Base-by-base conservation (phyloP, 92 coral and sea anemone species). In the Muricea muricata region DNA sequence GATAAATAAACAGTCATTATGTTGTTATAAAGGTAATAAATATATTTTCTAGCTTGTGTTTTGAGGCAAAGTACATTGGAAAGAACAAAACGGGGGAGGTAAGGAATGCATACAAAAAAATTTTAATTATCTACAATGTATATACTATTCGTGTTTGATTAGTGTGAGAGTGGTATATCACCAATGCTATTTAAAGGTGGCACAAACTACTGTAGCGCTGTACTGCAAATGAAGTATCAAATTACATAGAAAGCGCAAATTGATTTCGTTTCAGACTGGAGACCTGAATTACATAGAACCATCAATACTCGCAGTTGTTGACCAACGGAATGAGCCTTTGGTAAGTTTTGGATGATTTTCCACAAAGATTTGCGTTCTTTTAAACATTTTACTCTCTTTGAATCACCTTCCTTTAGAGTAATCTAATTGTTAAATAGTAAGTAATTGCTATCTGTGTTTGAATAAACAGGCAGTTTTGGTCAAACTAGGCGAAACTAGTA, bases 21-120 rank as follows among this genome's bases (percentile, higher is more conserved):
- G 9, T 28, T n/a, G n/a, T n/a, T n/a, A 21, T 37, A 37, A 37
- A 37, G 42, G 9, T 4, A 4, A 37, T 37, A 37, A 9, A 58
- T 58, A 0, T 58, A 23, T 71, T 39, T 75, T 55, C 7, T 39
- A 78, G 83, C 17, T 13, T 78, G 54, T 78, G 70, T 58, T 78
- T 78, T 15, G 83, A 78, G 50, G 83, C 83, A 78, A 56, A 41
- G 7, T 78, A 56, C 42, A 3, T 78, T 8, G 83, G 83, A 8
- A 78, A 78, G 34, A 56, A 32, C 12, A 78, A 40, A 58, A 78
- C 83, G n/a, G 83, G 83, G 35, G 83, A 78, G 70, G 83, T 75
- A 25, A 47, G 56, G 18, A 17, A 7, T n/a, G n/a, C n/a, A n/a
- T n/a, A n/a, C n/a, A n/a, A n/a, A n/a, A n/a, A n/a, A n/a, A n/a